A percentile compares a stretch with the other conserved stretches of the same genome.
Conservation (phyloP, 2,113 vertebrate species). For the Elaphurus davidianus region DNA sequence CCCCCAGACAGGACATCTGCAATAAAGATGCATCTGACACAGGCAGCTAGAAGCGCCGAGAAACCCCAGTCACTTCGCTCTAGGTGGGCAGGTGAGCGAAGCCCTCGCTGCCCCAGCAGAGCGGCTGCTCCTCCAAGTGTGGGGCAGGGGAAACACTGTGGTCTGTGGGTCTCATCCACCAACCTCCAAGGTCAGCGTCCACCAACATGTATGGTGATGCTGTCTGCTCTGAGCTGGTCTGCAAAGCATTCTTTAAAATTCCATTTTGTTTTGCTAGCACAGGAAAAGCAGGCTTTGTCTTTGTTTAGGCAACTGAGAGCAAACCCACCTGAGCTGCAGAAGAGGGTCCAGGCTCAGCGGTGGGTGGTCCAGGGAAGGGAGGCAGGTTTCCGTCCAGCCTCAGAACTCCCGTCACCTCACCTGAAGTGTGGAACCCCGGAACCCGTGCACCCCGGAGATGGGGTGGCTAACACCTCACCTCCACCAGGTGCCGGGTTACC, state of each 20-base stretch:
- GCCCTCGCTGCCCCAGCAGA: background rate
- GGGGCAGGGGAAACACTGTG: background rate
- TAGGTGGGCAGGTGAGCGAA: fast-evolving
- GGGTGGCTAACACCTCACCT: background rate
- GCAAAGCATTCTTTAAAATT: background rate
- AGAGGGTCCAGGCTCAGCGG: fast-evolving
- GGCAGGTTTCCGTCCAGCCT: background rate
- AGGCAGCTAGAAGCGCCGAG: fast-evolving
- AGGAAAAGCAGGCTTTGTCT: background rate
- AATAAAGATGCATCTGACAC: background rate
- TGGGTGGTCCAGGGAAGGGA: background rate
- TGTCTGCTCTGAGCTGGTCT: background rate
- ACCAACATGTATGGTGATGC: background rate
- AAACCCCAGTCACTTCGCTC: fast-evolving
- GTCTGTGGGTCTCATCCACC: background rate
- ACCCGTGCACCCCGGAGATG: fast-evolving
- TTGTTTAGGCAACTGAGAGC: background rate
- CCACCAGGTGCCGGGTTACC: background rate
- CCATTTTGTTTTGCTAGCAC: background rate
- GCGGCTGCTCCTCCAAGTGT: fast-evolving
- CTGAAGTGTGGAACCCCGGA: background rate
- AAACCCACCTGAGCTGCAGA: background rate
- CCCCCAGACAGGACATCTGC: background rate
- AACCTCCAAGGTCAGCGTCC: background rate
- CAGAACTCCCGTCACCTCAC: too few relatives aligned